Percentiles rank a stretch among this genome's conserved stretches.
Conservation (phyloP, 2,888 invertebrate genomes). For the Idaea dimidiata region DNA sequence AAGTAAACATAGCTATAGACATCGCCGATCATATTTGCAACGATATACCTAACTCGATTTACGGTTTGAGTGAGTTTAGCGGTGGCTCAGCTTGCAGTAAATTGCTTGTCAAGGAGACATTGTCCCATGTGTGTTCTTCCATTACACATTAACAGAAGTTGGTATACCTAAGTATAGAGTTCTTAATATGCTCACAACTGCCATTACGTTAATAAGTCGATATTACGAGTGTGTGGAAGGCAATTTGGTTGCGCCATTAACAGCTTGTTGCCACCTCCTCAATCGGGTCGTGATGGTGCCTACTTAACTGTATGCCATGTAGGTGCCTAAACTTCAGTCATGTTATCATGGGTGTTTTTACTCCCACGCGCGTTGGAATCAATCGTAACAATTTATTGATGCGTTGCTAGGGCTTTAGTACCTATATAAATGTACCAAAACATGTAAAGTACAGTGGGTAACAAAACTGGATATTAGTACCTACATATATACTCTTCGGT, state of each 20-base stretch:
- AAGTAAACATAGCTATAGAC: constrained; percentile 65
- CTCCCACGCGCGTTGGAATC: constrained; percentile 24
- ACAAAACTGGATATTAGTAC: no score
- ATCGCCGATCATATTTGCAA: constrained; percentile 31
- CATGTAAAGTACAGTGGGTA: constrained; percentile 1
- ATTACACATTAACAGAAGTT: not conserved
- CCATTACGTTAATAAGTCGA: constrained; percentile 3
- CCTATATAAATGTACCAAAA: constrained; percentile 18
- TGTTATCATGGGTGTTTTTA: constrained; percentile 16
- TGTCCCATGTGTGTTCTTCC: constrained; percentile 4
- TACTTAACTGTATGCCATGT: not conserved
- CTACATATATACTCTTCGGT: no score
- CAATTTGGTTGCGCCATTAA: constrained; percentile 7
- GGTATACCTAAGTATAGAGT: no score
- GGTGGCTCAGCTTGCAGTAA: constrained; percentile 22
- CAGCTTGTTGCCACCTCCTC: constrained; percentile 10
- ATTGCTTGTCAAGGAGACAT: constrained; percentile 21
- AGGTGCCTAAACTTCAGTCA: constrained; percentile 10
- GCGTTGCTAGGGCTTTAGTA: constrained; percentile 24
- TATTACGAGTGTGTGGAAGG: constrained; percentile 11
- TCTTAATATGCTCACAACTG: not conserved
- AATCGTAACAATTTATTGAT: constrained; percentile 30
- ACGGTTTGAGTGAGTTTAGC: constrained; percentile 28
- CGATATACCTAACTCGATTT: constrained; percentile 28
- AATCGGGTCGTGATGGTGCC: not conserved